Base-by-base conservation (phyloP, 2,888 invertebrate species). In the Thymelicus lineola region DNA sequence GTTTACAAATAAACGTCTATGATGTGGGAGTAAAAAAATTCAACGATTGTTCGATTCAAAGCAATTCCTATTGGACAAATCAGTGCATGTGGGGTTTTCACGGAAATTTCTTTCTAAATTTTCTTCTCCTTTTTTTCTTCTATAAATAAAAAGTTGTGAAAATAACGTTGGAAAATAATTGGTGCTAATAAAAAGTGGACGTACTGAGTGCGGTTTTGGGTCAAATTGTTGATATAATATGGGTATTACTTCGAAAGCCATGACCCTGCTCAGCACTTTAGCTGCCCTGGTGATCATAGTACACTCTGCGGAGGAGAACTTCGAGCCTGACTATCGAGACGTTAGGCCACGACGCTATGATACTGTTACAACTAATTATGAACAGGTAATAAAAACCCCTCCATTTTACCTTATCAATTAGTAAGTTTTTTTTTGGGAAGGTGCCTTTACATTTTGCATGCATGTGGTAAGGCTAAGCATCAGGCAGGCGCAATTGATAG, bases 231-330 rank as follows among this genome's bases (percentile, higher is more conserved):
- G 80, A 77, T 85, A 85, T 90, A 92, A 86, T 91, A 93, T 93
- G 93, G 90, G 90, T 89, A 85, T 85, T 77, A 82, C 79, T 83
- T 86, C 86, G 88, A 88, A 76, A 80, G 75, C 82, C 73, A 93
- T 93, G 93, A 87, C 90, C 73, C 84, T 93, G 78, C 80, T 93
- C 80, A 91, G 91, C 82, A 93, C 91, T 81, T 80, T 93, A 79
- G 93, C 93, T 75, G 93, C 93, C 74, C 78, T 93, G 85, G 91
- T 93, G 79, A 91, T 93, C 73, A 90, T 93, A 74, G 93, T 90
- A 75, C 85, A 92, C 76, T 88, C 92, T 38, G 88, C 89, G 5
- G 92, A 93, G 74, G 92, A 92, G 74, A 87, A 89, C 55, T 79
- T 84, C 72, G 87, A 88, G 70, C 77, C 78, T 60, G 85, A 86